Evolutionary conservation across 2,888 invertebrate genomes (phyloP).

Genomic region (Ennomos fuscantarius): DNA sequence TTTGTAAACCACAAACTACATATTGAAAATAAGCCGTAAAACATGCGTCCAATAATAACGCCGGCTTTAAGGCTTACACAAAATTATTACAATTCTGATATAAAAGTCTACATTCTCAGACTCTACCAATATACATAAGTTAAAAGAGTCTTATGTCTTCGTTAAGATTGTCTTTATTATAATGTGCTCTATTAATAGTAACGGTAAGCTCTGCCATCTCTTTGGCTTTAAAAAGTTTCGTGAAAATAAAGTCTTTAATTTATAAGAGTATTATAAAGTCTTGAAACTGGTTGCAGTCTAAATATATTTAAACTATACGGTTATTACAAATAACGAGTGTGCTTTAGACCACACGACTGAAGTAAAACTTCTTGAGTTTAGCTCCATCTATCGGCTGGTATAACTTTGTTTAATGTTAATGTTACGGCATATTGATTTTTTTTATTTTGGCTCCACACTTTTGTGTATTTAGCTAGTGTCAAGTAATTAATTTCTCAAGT

Average conservation of each 20-base stretch:
- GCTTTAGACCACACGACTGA: no score
- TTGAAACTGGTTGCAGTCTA: no score
- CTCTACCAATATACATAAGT: slow-evolving; percentile 10
- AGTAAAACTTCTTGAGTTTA: no score
- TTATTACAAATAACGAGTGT: no score
- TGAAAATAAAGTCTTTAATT: slow-evolving; percentile 57
- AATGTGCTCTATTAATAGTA: slow-evolving; percentile 9
- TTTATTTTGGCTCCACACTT: no score
- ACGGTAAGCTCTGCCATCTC: slow-evolving; percentile 15
- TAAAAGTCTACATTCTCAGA: slow-evolving; percentile 10
- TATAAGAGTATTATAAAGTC: slow-evolving; percentile 34
- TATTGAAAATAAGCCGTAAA: slow-evolving; percentile 29
- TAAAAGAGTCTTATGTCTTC: slow-evolving; percentile 7
- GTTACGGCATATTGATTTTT: no score
- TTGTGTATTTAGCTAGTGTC: no score
- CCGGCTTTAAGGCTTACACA: slow-evolving; percentile 23
- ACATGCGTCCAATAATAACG: slow-evolving; percentile 22
- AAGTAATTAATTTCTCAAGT: no score
- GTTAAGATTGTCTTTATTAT: slow-evolving; percentile 18
- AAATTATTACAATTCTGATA: slow-evolving; percentile 18
- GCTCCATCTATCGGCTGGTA: no score
- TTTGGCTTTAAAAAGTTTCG: slow-evolving; percentile 42
- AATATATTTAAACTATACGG: no score
- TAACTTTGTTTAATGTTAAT: no score
- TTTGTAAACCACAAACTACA: slow-evolving; percentile 28